Conservation (phyloP, 2,888 invertebrate genomes). For the Exephanes ischioxanthus region DNA sequence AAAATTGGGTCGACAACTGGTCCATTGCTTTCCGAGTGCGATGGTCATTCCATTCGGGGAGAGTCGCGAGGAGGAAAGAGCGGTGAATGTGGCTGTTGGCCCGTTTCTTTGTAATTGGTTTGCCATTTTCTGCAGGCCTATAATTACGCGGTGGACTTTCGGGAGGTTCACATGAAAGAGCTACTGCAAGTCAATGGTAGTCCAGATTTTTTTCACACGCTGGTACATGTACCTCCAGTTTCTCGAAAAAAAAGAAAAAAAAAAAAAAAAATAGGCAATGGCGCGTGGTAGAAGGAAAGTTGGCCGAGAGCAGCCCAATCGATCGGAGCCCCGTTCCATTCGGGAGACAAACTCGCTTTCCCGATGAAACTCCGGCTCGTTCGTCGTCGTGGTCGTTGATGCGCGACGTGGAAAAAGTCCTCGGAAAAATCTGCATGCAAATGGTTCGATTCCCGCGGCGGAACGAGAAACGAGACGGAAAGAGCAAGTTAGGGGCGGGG, state of each 20-base stretch:
- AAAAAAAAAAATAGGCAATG: background rate
- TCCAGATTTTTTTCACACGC: background rate
- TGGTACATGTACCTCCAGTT: background rate
- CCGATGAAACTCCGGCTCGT: conserved; percentile 42
- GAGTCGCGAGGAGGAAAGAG: too few species aligned
- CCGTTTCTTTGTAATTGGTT: too few species aligned
- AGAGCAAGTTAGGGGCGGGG: conserved; percentile 27
- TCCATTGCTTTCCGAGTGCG: too few species aligned
- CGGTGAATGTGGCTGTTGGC: too few species aligned
- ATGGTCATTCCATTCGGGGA: too few species aligned
- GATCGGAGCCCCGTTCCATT: conserved; percentile 26
- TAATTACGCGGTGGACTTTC: background rate
- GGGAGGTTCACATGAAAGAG: background rate
- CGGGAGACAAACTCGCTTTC: conserved; percentile 44
- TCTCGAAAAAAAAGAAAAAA: background rate
- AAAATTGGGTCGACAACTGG: too few species aligned
- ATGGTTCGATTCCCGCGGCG: conserved; percentile 67
- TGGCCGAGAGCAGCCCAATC: conserved; percentile 43
- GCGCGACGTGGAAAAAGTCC: conserved; percentile 58
- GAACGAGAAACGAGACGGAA: conserved; percentile 43
- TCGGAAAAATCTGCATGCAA: conserved; percentile 73
- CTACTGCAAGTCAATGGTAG: background rate
- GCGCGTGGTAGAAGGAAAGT: conserved; percentile 28
- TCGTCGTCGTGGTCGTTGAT: conserved; percentile 56
- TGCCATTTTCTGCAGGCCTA: too few species aligned